Percentiles rank a stretch among this genome's conserved stretches.
phyloP scores from a whole-genome alignment of 2,113 vertebrate species.

The Eonycteris spelaea region DNA sequence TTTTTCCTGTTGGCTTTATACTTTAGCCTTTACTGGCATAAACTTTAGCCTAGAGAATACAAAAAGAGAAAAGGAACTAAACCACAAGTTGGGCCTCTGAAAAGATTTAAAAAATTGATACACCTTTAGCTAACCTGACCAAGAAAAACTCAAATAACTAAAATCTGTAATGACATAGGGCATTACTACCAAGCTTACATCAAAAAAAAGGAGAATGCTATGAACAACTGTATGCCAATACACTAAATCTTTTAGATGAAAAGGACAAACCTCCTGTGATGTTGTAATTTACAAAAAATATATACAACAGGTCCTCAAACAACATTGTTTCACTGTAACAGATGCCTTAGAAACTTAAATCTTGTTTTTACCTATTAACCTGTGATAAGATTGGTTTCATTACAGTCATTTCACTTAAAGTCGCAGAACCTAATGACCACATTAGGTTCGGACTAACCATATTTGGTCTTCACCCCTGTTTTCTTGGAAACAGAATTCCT shows the following conservation, averaged over 20 bases:
- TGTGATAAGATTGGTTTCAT: neutral
- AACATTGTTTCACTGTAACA: neutral
- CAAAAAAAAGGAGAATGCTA: neutral
- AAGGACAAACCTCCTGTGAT: neutral
- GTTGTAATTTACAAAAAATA: neutral
- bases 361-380: neutral
- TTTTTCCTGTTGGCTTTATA: neutral
- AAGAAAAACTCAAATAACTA: neutral
- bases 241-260: neutral
- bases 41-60: neutral
- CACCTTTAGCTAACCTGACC: neutral
- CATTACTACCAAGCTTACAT: neutral
- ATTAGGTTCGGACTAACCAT: neutral
- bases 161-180: neutral
- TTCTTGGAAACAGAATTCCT: neutral
- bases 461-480: neutral
- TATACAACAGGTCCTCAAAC: neutral
- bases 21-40: neutral
- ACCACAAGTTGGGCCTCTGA: neutral
- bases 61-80: neutral
- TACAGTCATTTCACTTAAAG: neutral
- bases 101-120: neutral
- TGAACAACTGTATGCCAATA: neutral
- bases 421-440: neutral
- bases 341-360: neutral